Evolutionary conservation across 37 sponge, comb jelly and placozoan species (phyloP).

Genomic region (Aplysina aerophoba): DNA sequence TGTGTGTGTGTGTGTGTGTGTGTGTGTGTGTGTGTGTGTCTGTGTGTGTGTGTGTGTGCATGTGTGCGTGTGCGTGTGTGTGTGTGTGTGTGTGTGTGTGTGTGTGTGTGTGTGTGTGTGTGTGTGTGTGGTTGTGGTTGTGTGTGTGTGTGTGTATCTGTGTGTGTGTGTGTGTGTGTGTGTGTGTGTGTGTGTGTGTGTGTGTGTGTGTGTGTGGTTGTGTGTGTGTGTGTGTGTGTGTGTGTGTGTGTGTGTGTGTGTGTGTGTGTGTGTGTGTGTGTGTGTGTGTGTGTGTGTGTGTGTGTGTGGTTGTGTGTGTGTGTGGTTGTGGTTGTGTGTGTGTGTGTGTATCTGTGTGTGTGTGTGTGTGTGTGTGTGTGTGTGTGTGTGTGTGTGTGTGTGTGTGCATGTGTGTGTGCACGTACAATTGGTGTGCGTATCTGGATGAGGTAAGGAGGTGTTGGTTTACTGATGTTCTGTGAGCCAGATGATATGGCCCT

Average conservation of each 20-base stretch:
- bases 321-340: conserved; percentile 13
- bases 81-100: no score
- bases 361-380: neutral
- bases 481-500: no score
- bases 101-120: no score
- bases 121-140: neutral
- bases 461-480: no score
- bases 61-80: no score
- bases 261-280: conserved; percentile 27
- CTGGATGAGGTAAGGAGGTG: no score
- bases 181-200: conserved; percentile 24
- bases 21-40: neutral
- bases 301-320: conserved; percentile 16
- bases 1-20: neutral
- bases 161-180: neutral
- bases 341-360: neutral
- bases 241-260: conserved; percentile 27
- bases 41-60: no score
- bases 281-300: conserved; percentile 24
- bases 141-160: conserved; percentile 1
- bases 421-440: no score
- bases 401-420: no score
- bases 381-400: neutral
- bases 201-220: conserved; percentile 18
- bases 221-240: conserved; percentile 30